Evolutionary conservation across 1,140 invertebrate species (phyloP).

Genomic region (Drosophila lacertosa): DNA sequence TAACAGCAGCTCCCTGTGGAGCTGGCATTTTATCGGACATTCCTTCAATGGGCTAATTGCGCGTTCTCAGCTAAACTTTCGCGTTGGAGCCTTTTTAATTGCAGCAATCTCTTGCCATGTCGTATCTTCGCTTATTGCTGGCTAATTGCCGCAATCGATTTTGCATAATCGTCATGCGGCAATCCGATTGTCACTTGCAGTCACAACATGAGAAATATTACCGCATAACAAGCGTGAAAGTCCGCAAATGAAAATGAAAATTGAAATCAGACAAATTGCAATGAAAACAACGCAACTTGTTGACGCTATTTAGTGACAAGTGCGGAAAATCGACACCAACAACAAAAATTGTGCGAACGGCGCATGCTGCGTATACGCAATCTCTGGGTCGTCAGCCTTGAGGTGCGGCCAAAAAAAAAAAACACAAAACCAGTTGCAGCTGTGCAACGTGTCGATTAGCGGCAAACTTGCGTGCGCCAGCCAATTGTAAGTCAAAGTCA

Average conservation of each 20-base stretch:
- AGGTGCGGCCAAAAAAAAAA: conserved; percentile 39
- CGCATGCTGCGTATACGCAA: conserved; percentile 68
- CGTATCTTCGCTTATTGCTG: conserved; percentile 6
- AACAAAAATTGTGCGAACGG: conserved; percentile 35
- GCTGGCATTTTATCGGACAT: conserved; percentile 6
- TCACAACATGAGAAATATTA: conserved; percentile 47
- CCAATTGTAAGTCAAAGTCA: conserved; percentile 46
- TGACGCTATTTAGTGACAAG: conserved; percentile 60
- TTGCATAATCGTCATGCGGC: conserved; percentile 55
- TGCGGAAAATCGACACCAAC: conserved; percentile 48
- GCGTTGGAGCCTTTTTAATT: conserved; percentile 18
- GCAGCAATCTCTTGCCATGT: conserved; percentile 7
- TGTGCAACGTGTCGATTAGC: conserved; percentile 35
- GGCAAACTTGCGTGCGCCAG: conserved; percentile 39
- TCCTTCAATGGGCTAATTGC: conserved; percentile 27
- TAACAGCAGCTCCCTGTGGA: background rate
- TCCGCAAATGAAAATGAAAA: conserved; percentile 46
- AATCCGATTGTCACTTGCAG: conserved; percentile 58
- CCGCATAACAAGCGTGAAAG: conserved; percentile 57
- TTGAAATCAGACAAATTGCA: conserved; percentile 55
- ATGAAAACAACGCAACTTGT: conserved; percentile 52
- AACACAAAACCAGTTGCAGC: conserved; percentile 56
- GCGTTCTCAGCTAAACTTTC: conserved; percentile 9
- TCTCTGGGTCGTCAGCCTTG: conserved; percentile 41
- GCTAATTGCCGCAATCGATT: conserved; percentile 49